Evolutionary conservation across 2,888 invertebrate genomes (phyloP).

Genomic region (Drosophila gaucha): DNA sequence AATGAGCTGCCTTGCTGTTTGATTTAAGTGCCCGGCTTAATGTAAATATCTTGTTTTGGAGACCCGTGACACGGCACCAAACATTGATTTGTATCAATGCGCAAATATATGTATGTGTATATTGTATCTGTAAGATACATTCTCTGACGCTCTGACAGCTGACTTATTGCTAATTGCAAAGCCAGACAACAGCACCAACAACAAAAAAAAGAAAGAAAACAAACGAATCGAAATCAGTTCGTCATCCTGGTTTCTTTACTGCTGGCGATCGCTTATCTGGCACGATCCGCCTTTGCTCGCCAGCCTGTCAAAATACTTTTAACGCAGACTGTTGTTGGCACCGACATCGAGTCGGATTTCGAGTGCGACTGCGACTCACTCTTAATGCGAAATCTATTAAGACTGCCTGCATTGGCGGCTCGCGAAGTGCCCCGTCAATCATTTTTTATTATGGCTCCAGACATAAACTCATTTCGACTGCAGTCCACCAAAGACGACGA

Average conservation of each 20-base stretch:
- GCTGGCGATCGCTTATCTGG: slow-evolving; percentile 70
- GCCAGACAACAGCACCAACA: slow-evolving; percentile 27
- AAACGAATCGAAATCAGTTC: slow-evolving; percentile 69
- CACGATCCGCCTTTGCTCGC: slow-evolving; percentile 25
- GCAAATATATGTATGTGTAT: slow-evolving; percentile 14
- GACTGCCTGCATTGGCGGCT: slow-evolving; percentile 47
- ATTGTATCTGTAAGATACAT: slow-evolving; percentile 54
- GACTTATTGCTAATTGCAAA: slow-evolving; percentile 79
- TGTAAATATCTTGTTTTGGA: slow-evolving; percentile 73
- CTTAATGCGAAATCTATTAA: slow-evolving; percentile 81
- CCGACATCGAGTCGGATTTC: slow-evolving; percentile 19
- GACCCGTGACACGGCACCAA: slow-evolving; percentile 28
- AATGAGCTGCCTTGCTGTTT: slow-evolving; percentile 47
- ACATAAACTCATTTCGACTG: slow-evolving; percentile 79
- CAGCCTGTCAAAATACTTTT: slow-evolving; percentile 78
- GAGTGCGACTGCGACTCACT: slow-evolving; percentile 26
- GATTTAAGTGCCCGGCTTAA: slow-evolving; percentile 63
- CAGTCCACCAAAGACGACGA: slow-evolving; percentile 52
- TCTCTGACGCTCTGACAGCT: slow-evolving; percentile 68
- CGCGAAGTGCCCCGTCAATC: slow-evolving; percentile 76
- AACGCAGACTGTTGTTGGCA: slow-evolving; percentile 54
- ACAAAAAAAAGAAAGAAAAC: slow-evolving; percentile 11
- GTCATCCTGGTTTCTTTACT: slow-evolving; percentile 54
- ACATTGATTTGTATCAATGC: slow-evolving; percentile 78
- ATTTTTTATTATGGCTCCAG: slow-evolving; percentile 77